These are phyloP conservation scores for Calameuta filiformis DNA, from an alignment of 2,888 invertebrate genomes.

Conservation along the genomic window DNA sequence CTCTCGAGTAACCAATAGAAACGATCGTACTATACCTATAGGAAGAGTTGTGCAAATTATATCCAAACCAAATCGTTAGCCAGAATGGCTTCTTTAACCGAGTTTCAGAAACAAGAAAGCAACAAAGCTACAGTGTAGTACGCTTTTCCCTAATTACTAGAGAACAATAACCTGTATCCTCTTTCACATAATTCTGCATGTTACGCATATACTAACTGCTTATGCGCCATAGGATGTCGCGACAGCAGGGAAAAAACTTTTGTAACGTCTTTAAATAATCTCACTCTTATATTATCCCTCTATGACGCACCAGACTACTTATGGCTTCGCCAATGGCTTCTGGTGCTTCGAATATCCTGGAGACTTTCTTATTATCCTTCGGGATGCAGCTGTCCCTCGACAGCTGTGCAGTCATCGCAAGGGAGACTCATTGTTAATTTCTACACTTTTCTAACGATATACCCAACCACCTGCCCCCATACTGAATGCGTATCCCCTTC, in stretches of 20 bases:
- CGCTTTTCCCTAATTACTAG: neutral
- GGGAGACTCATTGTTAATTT: constrained; percentile 44
- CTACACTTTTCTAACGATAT: constrained; percentile 37
- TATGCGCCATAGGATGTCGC: neutral
- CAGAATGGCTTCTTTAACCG: neutral
- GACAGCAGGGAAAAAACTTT: neutral
- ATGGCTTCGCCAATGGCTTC: neutral
- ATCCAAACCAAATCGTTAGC: neutral
- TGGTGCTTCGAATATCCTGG: neutral
- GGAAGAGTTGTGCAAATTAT: neutral
- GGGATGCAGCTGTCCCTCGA: constrained; percentile 52
- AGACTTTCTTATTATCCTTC: neutral
- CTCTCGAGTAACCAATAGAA: neutral
- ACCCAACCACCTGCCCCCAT: constrained; percentile 44
- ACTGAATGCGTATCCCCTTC: constrained; percentile 17
- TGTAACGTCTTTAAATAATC: neutral
- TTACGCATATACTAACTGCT: neutral
- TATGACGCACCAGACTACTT: neutral
- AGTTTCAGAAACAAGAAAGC: neutral
- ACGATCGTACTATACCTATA: neutral
- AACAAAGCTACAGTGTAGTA: neutral
- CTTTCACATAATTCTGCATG: neutral
- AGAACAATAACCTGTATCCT: neutral
- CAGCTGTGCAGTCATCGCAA: constrained; percentile 48
- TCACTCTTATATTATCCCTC: neutral